A percentile compares a stretch with the other conserved stretches of the same genome.
These are phyloP conservation scores for Crocodylus rhombifer DNA, from an alignment of 2,797 vertebrate species.

Conservation along the genomic window DNA sequence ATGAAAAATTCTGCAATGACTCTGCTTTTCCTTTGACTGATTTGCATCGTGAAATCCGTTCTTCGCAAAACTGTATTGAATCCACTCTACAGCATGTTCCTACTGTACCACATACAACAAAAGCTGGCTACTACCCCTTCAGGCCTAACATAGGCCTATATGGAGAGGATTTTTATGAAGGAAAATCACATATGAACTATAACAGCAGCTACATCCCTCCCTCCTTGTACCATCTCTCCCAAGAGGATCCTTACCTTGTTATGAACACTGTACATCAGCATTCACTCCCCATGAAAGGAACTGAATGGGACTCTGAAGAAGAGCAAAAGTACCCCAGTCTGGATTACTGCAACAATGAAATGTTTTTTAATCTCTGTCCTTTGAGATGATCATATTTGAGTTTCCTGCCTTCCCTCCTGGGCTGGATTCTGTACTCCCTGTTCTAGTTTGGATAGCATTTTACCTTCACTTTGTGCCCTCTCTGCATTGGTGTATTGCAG, in stretches of 20 bases:
- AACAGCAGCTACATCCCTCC: background rate
- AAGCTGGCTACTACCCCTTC: slow-evolving; percentile 4
- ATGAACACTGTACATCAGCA: background rate
- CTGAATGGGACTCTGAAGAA: background rate
- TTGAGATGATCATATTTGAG: slow-evolving; percentile 42
- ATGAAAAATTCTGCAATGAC: background rate
- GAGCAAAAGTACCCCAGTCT: background rate
- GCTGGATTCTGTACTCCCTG: background rate
- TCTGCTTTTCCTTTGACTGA: slow-evolving; percentile 30
- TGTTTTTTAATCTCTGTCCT: slow-evolving; percentile 58
- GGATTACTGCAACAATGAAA: slow-evolving; percentile 32
- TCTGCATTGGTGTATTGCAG: too few species aligned
- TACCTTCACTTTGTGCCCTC: rapidly evolving
- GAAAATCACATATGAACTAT: background rate
- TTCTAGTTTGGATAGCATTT: rapidly evolving
- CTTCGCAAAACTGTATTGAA: slow-evolving; percentile 17
- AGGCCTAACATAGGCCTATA: background rate
- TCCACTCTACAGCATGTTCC: slow-evolving; percentile 36
- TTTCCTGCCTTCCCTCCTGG: rapidly evolving
- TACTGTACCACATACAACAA: background rate
- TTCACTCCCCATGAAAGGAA: background rate
- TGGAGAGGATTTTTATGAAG: slow-evolving; percentile 23
- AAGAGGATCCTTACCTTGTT: slow-evolving; percentile 37
- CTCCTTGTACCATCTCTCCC: background rate
- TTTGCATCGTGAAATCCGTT: slow-evolving; percentile 40